Evolutionary conservation across 2,888 invertebrate species (phyloP), one percentile per base, ranked within the genome.

Genomic region (Eumacrocentrus americanus): DNA sequence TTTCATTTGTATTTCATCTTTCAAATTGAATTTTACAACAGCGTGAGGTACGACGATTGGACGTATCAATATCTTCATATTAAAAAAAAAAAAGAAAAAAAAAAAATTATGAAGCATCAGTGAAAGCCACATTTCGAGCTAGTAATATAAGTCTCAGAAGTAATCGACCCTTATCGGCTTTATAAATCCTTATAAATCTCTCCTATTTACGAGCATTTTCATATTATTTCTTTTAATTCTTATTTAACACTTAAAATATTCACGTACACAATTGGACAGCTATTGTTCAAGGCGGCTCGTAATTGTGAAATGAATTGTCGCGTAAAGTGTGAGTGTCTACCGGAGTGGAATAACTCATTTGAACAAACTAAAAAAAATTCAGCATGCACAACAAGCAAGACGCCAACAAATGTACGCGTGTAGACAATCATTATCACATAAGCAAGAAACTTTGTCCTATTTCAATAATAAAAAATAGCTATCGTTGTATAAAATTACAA

Each of bases 31-130:
- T n/a, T n/a, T n/a, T n/a, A n/a, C n/a, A n/a, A n/a, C n/a, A n/a
- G n/a, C n/a, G n/a, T n/a, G n/a, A n/a, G n/a, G n/a, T n/a, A n/a
- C n/a, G n/a, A n/a, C n/a, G n/a, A n/a, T n/a, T n/a, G n/a, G n/a
- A n/a, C n/a, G n/a, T n/a, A n/a, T n/a, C n/a, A n/a, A n/a, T n/a
- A 6, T 29, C 29, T 29, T 29, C 9, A 14, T n/a, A 37, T 46
- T 48, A 56, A 16, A 12, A 20, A 11, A 44, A 12, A 54, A 38
- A 23, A 23, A 20, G 12, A 12, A 42, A 20, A 22, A 23, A 35
- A 54, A 22, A n/a, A 16, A 9, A 47, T 57, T 34, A 52, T 23
- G 52, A 53, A 47, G 57, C 61, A 62, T 59, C 62, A 64, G 61
- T 54, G 61, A 47, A 58, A 37, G 55, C 53, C 56, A 51, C 56